These are phyloP conservation scores for Rattus norvegicus DNA, from an alignment of 2,113 vertebrate genomes.

Conservation along the genomic window GRCr8 NC_086032.1:74470001-74470500, in stretches of 20 bases:
- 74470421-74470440: rapidly evolving
- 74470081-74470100: background rate
- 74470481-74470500: rapidly evolving
- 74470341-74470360: background rate
- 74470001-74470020: background rate
- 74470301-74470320: background rate
- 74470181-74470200: too few relatives aligned
- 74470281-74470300: background rate
- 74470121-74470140: background rate
- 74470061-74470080: background rate
- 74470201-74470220: background rate
- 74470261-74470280: too few relatives aligned
- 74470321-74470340: background rate
- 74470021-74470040: background rate
- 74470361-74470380: background rate
- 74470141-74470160: background rate
- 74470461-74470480: background rate
- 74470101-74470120: background rate
- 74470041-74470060: too few relatives aligned
- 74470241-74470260: background rate
- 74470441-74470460: too few relatives aligned
- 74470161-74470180: background rate
- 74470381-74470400: rapidly evolving
- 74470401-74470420: rapidly evolving
- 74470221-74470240: background rate